phyloP scores from a whole-genome alignment of 2,888 invertebrate genomes.

The Ichneumoninae sp. region DNA sequence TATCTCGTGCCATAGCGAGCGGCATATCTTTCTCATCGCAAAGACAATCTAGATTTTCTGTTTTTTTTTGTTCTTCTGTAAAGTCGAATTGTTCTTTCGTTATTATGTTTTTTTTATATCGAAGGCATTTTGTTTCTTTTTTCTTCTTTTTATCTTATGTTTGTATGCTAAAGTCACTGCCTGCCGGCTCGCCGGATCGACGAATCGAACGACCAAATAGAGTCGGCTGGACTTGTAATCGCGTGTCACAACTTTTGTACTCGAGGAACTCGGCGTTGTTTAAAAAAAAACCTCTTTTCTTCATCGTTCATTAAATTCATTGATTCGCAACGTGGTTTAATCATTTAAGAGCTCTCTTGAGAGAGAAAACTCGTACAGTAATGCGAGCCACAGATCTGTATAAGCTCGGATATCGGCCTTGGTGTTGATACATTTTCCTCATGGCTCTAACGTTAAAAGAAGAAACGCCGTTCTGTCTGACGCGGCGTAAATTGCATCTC shows the following conservation, averaged over 20 bases:
- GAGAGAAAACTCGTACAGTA: slow-evolving; percentile 14
- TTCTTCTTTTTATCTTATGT: slow-evolving; percentile 50
- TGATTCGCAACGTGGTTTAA: slow-evolving; percentile 16
- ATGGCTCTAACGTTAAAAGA: slow-evolving; percentile 57
- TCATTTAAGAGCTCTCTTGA: slow-evolving; percentile 10
- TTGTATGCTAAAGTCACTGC: slow-evolving; percentile 70
- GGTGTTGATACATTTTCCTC: slow-evolving; percentile 45
- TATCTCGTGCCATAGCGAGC: slow-evolving; percentile 65
- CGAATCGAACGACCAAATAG: slow-evolving; percentile 44
- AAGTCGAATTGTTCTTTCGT: slow-evolving; percentile 12
- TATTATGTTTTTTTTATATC: slow-evolving; percentile 20
- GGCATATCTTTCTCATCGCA: slow-evolving; percentile 51
- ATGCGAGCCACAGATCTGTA: slow-evolving; percentile 44
- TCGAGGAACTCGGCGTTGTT: slow-evolving; percentile 25
- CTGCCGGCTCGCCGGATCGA: slow-evolving; percentile 58
- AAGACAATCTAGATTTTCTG: slow-evolving; percentile 42
- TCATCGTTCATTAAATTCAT: slow-evolving; percentile 23
- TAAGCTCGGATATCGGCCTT: slow-evolving; percentile 58
- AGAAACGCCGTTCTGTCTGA: background rate
- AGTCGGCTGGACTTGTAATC: slow-evolving; percentile 42
- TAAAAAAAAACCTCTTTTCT: slow-evolving; percentile 6
- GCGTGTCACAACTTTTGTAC: slow-evolving; percentile 57
- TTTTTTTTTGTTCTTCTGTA: slow-evolving; percentile 21
- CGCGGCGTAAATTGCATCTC: slow-evolving; percentile 2
- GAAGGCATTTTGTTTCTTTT: slow-evolving; percentile 29